Evolutionary conservation across 2,888 invertebrate genomes (phyloP).

Genomic region (Chaitophorus viminalis): DNA sequence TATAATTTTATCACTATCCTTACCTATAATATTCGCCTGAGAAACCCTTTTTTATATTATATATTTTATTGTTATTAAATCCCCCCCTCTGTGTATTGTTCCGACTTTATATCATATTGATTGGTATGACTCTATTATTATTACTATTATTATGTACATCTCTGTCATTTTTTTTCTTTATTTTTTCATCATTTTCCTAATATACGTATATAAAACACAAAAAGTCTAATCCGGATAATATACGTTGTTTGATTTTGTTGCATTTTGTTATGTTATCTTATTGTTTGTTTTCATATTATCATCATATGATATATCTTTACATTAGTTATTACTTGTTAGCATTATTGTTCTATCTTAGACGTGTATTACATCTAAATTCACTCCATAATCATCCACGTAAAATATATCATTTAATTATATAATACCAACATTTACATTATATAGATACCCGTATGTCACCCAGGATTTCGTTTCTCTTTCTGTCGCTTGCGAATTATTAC

Average conservation of each 20-base stretch:
- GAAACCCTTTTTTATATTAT: background rate
- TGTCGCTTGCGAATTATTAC: background rate
- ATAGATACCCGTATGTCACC: background rate
- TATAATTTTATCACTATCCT: background rate
- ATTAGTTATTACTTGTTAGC: background rate
- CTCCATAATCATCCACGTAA: slow-evolving; percentile 23
- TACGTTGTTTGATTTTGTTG: slow-evolving; percentile 44
- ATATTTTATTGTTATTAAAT: background rate
- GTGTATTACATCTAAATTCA: slow-evolving; percentile 23
- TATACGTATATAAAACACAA: background rate
- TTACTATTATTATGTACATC: background rate
- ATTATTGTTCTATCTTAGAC: slow-evolving; percentile 27
- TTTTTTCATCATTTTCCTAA: background rate
- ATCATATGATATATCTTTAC: background rate
- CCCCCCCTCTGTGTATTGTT: background rate
- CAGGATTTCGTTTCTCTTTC: background rate
- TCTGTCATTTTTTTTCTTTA: background rate
- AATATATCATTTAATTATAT: background rate
- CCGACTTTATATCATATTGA: background rate
- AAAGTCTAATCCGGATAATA: background rate
- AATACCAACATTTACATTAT: slow-evolving; percentile 6
- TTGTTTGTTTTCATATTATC: background rate
- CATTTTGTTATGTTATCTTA: slow-evolving; percentile 23
- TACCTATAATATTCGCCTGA: background rate
- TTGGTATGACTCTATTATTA: background rate